Conservation (phyloP, 2,113 vertebrate species). For the Thermophis baileyi region DNA sequence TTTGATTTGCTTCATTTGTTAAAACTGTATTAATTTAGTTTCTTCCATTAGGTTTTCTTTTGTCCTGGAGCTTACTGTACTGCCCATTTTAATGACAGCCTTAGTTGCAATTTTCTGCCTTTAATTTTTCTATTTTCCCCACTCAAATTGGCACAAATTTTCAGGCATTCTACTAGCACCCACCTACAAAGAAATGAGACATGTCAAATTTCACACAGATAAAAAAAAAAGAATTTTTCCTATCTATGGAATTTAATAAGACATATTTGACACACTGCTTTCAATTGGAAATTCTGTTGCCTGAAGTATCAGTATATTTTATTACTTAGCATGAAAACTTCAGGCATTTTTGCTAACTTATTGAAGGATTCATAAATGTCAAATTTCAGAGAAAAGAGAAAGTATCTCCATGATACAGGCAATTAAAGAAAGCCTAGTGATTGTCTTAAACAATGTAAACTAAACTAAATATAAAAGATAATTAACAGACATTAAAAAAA, state of each 20-base stretch:
- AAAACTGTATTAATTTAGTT: not conserved
- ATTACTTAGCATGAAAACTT: not conserved
- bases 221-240: not conserved
- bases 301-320: not conserved
- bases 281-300: not conserved
- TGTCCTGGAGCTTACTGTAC: not conserved
- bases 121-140: not conserved
- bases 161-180: not conserved
- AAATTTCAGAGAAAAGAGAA: not conserved
- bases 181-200: not conserved
- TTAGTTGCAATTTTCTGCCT: not conserved
- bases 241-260: not conserved
- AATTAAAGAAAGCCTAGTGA: not conserved
- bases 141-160: not conserved
- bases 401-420: not conserved
- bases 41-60: not conserved
- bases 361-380: not conserved
- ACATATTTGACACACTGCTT: not conserved
- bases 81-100: not conserved
- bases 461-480: not conserved
- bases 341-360: not conserved
- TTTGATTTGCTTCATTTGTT: not conserved
- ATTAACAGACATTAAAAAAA: not conserved
- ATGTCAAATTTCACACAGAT: not conserved
- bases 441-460: not conserved